Evolutionary conservation across 1,140 invertebrate species (phyloP).

Genomic region (Leptinotarsa defecta): DNA sequence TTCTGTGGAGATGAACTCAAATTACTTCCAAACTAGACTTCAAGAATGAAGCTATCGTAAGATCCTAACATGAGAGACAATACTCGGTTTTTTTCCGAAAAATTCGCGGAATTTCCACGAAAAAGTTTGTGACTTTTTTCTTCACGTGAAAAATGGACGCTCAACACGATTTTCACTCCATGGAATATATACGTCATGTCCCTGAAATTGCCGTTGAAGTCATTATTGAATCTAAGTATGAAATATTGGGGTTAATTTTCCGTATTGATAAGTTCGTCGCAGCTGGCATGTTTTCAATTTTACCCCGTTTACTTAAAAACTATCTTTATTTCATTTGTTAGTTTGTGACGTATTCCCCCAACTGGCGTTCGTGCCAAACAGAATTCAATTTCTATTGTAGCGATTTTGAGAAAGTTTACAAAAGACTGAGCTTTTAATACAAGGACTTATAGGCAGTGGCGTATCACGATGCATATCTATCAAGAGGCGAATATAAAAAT

Average conservation of each 20-base stretch:
- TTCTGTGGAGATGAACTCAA: too few species aligned
- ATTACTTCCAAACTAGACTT: too few species aligned
- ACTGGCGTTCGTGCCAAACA: constrained; percentile 7
- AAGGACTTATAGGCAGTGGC: constrained; percentile 5
- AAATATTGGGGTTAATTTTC: constrained; percentile 6
- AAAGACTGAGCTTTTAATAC: constrained; percentile 8
- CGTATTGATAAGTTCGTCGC: constrained; percentile 2
- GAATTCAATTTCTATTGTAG: constrained; percentile 3
- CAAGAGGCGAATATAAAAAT: too few species aligned
- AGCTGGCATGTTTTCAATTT: constrained; percentile 3
- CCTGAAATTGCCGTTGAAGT: constrained; percentile 2
- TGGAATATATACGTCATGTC: too few species aligned
- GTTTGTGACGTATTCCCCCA: constrained; percentile 2
- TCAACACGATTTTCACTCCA: too few species aligned
- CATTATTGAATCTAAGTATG: constrained; percentile 4
- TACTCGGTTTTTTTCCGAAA: too few species aligned
- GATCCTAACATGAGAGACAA: too few species aligned
- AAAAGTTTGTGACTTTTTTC: too few species aligned
- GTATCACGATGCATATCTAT: background rate
- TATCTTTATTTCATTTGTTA: constrained; percentile 9
- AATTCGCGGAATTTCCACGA: too few species aligned
- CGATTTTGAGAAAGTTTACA: constrained; percentile 5
- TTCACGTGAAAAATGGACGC: too few species aligned
- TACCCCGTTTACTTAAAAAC: constrained; percentile 8
- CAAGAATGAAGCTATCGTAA: too few species aligned